These are phyloP conservation scores for Vanacampus margaritifer DNA, from an alignment of 2,113 vertebrate genomes.

Conservation along the genomic window DNA sequence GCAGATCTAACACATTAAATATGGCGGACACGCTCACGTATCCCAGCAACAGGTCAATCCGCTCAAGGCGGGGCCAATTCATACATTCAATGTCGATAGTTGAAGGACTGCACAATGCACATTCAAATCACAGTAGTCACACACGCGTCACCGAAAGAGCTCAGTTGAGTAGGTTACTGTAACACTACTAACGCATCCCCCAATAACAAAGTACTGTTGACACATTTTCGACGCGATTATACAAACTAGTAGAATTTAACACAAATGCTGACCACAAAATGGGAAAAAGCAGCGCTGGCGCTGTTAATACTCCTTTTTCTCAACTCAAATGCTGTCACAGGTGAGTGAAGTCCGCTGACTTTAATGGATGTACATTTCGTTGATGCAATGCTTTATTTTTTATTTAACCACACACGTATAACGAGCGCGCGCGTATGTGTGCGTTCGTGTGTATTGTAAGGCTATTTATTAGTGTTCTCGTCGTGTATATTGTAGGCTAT, in stretches of 20 bases:
- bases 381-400: not conserved
- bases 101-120: not conserved
- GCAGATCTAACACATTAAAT: not conserved
- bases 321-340: conserved; percentile 17
- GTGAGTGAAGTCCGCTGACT: conserved; percentile 36
- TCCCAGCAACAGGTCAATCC: not conserved
- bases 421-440: not conserved
- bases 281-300: not conserved
- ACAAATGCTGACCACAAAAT: not conserved
- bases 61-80: not conserved
- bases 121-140: not conserved
- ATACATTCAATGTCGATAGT: not conserved
- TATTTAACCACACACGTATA: not conserved
- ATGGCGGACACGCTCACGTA: not conserved
- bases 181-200: not conserved
- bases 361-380: not conserved
- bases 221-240: not conserved
- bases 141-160: not conserved
- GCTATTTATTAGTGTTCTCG: not conserved
- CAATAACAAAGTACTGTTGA: not conserved
- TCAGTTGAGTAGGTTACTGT: not conserved
- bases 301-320: not conserved
- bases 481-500: too few species aligned
- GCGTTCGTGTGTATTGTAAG: too few species aligned
- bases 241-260: not conserved